A percentile compares a stretch with the other conserved stretches of the same genome.
Conservation (phyloP, 2,113 vertebrate species). For the Scolopax mira region DNA sequence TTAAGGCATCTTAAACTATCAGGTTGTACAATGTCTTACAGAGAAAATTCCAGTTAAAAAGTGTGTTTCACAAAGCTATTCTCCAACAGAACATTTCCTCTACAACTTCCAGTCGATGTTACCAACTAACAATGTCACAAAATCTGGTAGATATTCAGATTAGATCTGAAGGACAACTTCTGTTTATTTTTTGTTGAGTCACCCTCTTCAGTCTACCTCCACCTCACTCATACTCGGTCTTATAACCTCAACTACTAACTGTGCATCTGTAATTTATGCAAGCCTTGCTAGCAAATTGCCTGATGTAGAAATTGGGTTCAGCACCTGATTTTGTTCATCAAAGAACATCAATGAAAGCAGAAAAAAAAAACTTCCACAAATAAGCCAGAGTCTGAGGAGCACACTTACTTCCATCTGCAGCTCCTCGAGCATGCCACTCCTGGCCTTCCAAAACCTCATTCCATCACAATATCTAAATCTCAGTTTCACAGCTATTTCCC, state of each 20-base stretch:
- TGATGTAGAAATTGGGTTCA: not conserved
- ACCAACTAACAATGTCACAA: no score
- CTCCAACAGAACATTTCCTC: not conserved
- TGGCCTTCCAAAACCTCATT: not conserved
- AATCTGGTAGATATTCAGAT: not conserved
- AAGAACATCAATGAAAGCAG: not conserved
- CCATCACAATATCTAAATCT: not conserved
- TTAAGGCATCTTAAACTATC: no score
- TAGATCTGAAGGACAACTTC: not conserved
- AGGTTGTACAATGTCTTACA: not conserved
- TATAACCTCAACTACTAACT: accelerated
- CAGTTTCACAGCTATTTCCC: not conserved
- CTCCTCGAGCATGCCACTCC: not conserved
- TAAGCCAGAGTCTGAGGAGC: not conserved
- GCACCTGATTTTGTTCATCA: not conserved
- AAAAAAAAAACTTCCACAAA: accelerated
- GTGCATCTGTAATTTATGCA: not conserved
- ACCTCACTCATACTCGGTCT: not conserved
- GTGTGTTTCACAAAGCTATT: not conserved
- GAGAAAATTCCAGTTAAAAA: not conserved
- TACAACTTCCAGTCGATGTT: not conserved
- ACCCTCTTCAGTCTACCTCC: not conserved
- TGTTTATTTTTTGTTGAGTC: not conserved
- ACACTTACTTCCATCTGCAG: not conserved
- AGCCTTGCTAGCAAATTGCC: not conserved